phyloP scores from a whole-genome alignment of 2,797 vertebrate genomes.

The Brotogeris chrysoptera region DNA sequence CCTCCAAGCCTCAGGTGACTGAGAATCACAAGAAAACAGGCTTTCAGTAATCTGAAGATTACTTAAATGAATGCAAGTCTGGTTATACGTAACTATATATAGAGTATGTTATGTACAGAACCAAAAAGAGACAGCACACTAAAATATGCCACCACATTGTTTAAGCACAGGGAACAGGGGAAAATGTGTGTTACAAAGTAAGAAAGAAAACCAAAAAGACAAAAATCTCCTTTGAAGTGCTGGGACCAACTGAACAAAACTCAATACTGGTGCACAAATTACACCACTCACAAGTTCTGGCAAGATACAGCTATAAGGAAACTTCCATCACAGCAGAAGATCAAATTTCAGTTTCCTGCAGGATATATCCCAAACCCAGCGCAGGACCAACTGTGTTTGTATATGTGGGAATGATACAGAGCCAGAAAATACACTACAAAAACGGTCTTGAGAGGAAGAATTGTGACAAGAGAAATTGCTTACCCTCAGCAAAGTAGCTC shows the following conservation, averaged over 20 bases:
- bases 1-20: background rate
- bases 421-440: constrained; percentile 16
- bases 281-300: background rate
- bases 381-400: background rate
- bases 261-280: background rate
- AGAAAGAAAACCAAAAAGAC: background rate
- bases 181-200: background rate
- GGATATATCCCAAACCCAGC: constrained; percentile 5
- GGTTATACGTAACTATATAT: background rate
- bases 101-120: background rate
- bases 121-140: background rate
- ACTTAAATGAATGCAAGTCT: background rate
- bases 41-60: background rate
- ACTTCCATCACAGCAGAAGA: constrained; percentile 28
- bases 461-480: constrained; percentile 19
- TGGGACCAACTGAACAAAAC: background rate
- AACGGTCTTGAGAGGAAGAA: background rate
- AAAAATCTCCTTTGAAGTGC: background rate
- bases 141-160: background rate
- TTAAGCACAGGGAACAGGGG: background rate
- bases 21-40: background rate
- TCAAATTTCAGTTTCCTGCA: constrained; percentile 44
- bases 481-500: constrained; percentile 26
- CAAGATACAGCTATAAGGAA: constrained; percentile 21
- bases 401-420: background rate